Evolutionary conservation across 2,888 invertebrate genomes (phyloP), one percentile per base, ranked within the genome.

Genomic region (Epinotia demarniana): DNA sequence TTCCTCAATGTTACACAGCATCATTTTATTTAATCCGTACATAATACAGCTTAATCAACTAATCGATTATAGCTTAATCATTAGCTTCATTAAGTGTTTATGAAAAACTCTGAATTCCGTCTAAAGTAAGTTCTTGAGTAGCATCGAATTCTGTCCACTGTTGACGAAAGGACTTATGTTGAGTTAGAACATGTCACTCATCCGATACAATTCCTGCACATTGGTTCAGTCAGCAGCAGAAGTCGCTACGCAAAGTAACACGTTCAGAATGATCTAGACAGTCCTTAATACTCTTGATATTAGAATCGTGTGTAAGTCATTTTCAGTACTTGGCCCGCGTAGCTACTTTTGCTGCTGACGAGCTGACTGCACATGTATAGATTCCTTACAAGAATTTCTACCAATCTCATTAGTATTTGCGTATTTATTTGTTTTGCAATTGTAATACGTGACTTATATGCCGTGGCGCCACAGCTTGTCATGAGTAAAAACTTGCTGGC

Each of bases 381-480:
- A 49, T 49, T 13, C 53, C n/a, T 53, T n/a, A 53, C 13, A 23
- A 58, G 58, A 58, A 58, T 69, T 69, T 69, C 68, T 58, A 46
- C 69, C 27, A 69, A 60, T 69, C 19, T 9, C 69, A 69, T 60
- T 46, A 46, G 12, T 69, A 46, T 69, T 69, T 60, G 69, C 69
- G 46, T 69, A 69, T 27, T 60, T 69, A 68, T 57, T 57, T 66
- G 39, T 75, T 67, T 70, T 63, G 75, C 67, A 75, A 75, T 75
- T 53, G 64, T 66, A 75, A 71, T 75, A 62, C 75, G 66, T 66
- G 55, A 67, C 71, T 71, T 72, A 62, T 67, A 72, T 72, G 75
- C 60, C 18, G 66, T 72, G 75, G 75, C 75, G 75, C 75, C 75
- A 67, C 64, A 57, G 33, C 58, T 64, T 57, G 75, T 43, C 66